These are phyloP conservation scores for Drosophila ficusphila DNA, from an alignment of 1,140 invertebrate species.

Conservation along the genomic window DNA sequence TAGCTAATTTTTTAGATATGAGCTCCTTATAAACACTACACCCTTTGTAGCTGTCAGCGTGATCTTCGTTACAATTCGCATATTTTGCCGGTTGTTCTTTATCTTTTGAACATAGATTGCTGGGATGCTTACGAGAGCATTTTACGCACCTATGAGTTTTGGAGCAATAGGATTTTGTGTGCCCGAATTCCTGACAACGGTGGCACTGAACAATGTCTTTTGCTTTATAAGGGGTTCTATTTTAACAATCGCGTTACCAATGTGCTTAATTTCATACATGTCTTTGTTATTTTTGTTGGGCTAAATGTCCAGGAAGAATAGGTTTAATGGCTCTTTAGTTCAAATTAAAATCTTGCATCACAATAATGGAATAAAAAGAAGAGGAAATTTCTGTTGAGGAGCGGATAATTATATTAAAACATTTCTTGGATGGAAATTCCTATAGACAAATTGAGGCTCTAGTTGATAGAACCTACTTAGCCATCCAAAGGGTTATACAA, in stretches of 20 bases:
- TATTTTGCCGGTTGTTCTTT: constrained; percentile 63
- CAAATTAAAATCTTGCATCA: too few species aligned
- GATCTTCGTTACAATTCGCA: constrained; percentile 66
- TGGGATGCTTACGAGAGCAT: constrained; percentile 75
- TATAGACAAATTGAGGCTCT: constrained; percentile 9
- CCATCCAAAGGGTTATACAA: constrained; percentile 8
- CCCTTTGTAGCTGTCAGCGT: constrained; percentile 69
- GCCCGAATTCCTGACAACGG: not conserved
- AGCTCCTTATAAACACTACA: constrained; percentile 10
- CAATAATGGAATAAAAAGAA: constrained; percentile 48
- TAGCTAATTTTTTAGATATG: constrained; percentile 9
- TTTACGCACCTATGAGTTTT: constrained; percentile 82
- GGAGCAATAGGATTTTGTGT: too few species aligned
- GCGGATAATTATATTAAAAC: not conserved
- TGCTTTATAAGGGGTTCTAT: not conserved
- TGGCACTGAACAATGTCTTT: not conserved
- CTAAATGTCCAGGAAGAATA: not conserved
- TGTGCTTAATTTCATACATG: not conserved
- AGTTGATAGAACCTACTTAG: constrained; percentile 7
- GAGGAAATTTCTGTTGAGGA: constrained; percentile 23
- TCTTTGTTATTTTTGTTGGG: not conserved
- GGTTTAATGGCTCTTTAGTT: too few species aligned
- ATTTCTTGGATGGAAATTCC: not conserved
- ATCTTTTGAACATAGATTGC: constrained; percentile 35
- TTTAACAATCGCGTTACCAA: not conserved